Percentiles rank a stretch among this genome's conserved stretches.
These are phyloP conservation scores for Syngnathus acus DNA, from an alignment of 2,797 vertebrate species.

Conservation along the genomic window DNA sequence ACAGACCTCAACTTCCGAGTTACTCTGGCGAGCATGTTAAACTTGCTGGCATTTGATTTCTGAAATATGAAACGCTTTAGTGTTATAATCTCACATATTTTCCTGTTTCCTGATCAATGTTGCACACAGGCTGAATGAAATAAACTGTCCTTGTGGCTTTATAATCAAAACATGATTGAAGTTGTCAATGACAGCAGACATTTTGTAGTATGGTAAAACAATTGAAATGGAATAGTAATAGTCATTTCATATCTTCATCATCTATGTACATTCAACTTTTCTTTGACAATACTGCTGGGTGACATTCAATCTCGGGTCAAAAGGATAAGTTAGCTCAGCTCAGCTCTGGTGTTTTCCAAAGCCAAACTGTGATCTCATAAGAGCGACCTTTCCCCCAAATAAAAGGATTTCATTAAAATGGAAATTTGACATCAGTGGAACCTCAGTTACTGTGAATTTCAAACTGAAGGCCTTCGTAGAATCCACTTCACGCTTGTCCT, in stretches of 20 bases:
- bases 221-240: not conserved
- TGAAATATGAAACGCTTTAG: not conserved
- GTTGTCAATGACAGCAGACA: not conserved
- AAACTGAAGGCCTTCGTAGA: not conserved
- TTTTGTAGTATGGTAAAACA: not conserved
- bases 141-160: not conserved
- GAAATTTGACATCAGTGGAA: not conserved
- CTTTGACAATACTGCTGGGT: not conserved
- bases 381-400: slow-evolving; percentile 7
- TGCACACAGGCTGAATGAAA: not conserved
- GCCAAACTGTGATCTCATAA: slow-evolving; percentile 4
- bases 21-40: too few relatives aligned
- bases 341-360: not conserved
- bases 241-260: not conserved
- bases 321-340: slow-evolving; percentile 1
- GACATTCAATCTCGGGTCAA: slow-evolving; percentile 1
- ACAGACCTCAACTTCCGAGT: not conserved
- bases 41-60: not conserved
- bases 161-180: not conserved
- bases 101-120: too few relatives aligned
- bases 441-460: not conserved
- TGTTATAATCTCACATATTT: not conserved
- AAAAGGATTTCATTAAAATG: not conserved
- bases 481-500: not conserved
- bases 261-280: not conserved